phyloP scores from a whole-genome alignment of 2,113 vertebrate species.

The Megalops atlanticus region DNA sequence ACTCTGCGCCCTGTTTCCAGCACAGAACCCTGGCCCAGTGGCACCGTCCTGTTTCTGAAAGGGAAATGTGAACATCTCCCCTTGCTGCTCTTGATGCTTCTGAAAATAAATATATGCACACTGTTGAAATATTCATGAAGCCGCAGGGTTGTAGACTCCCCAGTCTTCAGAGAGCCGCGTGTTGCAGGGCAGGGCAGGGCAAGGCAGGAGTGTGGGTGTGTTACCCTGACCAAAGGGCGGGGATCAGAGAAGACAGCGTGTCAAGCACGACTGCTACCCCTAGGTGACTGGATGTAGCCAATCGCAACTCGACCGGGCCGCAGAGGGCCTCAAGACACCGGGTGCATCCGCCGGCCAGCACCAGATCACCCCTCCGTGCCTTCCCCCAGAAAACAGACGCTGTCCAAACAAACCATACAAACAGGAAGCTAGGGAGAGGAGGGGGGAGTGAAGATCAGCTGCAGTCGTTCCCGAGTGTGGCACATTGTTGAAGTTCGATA shows the following conservation, averaged over 20 bases:
- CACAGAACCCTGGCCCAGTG: neutral
- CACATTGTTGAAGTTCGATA: neutral
- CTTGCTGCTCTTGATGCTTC: constrained; percentile 41
- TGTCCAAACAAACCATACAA: too few relatives aligned
- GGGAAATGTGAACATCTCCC: neutral
- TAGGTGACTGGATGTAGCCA: too few relatives aligned
- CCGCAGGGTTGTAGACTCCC: neutral
- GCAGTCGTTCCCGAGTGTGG: too few relatives aligned
- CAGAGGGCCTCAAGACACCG: too few relatives aligned
- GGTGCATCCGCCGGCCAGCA: neutral
- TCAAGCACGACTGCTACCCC: too few relatives aligned
- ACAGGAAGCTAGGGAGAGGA: too few relatives aligned
- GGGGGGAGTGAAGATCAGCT: too few relatives aligned
- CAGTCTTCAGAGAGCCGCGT: neutral
- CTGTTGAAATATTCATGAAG: constrained; percentile 52
- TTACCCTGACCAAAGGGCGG: neutral
- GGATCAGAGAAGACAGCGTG: neutral
- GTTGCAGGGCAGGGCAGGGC: neutral
- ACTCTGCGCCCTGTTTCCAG: neutral
- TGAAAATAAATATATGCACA: constrained; percentile 53
- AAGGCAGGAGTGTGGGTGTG: neutral
- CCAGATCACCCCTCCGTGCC: neutral
- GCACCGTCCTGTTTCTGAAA: neutral
- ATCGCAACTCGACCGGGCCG: neutral
- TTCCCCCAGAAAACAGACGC: too few relatives aligned